A percentile compares a stretch with the other conserved stretches of the same genome.
phyloP scores from a whole-genome alignment of 2,113 vertebrate genomes.

The Gasterosteus aculeatus region DNA sequence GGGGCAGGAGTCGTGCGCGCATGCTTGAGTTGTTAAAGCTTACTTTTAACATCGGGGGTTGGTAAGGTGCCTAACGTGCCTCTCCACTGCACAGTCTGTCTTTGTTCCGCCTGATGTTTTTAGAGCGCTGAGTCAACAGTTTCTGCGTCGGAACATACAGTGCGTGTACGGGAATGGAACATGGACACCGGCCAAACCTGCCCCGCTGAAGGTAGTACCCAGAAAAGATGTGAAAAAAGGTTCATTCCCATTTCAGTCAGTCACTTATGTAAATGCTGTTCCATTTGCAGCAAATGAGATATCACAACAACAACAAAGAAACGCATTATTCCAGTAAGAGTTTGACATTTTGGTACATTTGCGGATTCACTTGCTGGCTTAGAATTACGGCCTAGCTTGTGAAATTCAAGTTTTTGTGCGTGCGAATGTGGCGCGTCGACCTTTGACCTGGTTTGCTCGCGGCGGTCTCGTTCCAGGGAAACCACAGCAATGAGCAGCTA shows the following conservation, averaged over 20 bases:
- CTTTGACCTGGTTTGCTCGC: constrained; percentile 9
- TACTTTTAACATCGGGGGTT: constrained; percentile 66
- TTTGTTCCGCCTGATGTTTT: constrained; percentile 71
- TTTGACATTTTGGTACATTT: not conserved
- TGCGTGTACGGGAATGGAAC: constrained; percentile 29
- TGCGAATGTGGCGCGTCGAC: not conserved
- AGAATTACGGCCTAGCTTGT: not conserved
- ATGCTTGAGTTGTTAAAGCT: constrained; percentile 58
- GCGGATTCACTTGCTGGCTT: not conserved
- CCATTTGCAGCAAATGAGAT: not conserved
- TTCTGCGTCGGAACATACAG: constrained; percentile 70
- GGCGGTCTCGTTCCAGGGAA: constrained; percentile 55
- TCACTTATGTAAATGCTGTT: constrained; percentile 4
- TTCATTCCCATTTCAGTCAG: constrained; percentile 13
- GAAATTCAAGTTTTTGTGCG: not conserved
- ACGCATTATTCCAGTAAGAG: not conserved
- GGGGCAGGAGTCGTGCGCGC: not conserved
- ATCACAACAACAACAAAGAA: not conserved
- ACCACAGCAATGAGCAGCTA: constrained; percentile 54
- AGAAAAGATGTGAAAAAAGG: not conserved
- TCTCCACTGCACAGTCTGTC: constrained; percentile 70
- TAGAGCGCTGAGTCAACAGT: constrained; percentile 73
- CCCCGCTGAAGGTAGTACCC: constrained; percentile 30
- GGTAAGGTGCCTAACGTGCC: constrained; percentile 54
- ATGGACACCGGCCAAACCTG: constrained; percentile 58